Conservation (phyloP, 2,797 vertebrate species). For the Diplodus sargus region DNA sequence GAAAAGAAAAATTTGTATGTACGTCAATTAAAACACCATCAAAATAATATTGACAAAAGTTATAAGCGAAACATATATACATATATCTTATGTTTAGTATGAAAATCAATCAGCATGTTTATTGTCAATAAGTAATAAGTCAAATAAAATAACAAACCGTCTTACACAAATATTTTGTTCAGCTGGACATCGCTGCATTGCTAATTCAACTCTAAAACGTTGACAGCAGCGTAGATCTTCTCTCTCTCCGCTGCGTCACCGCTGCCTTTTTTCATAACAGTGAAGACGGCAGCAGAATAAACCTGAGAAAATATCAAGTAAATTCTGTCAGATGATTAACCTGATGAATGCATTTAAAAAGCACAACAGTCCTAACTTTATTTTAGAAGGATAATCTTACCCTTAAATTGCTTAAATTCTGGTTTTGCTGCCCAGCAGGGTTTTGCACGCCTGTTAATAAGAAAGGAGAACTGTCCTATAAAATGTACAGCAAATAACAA, state of each 20-base stretch:
- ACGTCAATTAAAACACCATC: too few species aligned
- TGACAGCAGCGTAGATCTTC: slow-evolving; percentile 1
- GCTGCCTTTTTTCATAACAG: neutral
- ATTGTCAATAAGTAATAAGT: too few species aligned
- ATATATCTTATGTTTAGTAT: too few species aligned
- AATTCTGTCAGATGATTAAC: neutral
- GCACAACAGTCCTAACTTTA: neutral
- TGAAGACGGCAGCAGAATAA: slow-evolving; percentile 10
- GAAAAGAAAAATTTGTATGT: too few species aligned
- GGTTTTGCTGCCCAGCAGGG: neutral
- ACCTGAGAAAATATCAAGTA: neutral
- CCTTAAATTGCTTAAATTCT: neutral
- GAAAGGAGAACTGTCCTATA: neutral
- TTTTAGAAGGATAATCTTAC: neutral
- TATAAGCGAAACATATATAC: too few species aligned
- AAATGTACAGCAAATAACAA: too few species aligned
- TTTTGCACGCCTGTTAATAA: neutral
- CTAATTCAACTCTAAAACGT: neutral
- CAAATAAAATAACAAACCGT: too few species aligned
- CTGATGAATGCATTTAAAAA: too few species aligned
- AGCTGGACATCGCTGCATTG: too few species aligned
- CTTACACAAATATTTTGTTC: too few species aligned
- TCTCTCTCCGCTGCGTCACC: neutral
- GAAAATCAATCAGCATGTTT: too few species aligned
- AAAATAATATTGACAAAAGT: too few species aligned